These are phyloP conservation scores for Dipus sagitta DNA, from an alignment of 2,797 vertebrate genomes.

Conservation along the genomic window DNA sequence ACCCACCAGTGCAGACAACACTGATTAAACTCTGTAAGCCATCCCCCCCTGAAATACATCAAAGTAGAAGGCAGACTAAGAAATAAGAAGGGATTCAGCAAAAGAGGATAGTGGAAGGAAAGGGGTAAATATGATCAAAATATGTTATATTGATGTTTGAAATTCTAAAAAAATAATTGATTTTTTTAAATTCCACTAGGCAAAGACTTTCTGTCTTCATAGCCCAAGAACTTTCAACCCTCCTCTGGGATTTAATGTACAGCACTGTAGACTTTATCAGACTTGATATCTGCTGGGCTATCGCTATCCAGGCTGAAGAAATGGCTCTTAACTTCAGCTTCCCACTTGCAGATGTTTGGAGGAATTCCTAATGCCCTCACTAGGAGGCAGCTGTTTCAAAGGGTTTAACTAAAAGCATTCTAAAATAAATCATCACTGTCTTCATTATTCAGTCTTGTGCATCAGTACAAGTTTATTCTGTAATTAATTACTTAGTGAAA, in stretches of 20 bases:
- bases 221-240: background rate
- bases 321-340: no score
- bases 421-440: constrained; percentile 57
- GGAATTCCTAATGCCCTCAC: background rate
- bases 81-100: no score
- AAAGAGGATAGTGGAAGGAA: no score
- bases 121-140: no score
- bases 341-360: background rate
- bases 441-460: constrained; percentile 45
- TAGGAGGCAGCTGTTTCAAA: constrained; percentile 39
- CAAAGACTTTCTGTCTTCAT: background rate
- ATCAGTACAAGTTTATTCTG: constrained; percentile 52
- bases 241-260: background rate
- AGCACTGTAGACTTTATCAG: background rate
- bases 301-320: background rate
- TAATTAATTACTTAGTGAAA: constrained; percentile 40
- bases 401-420: constrained; percentile 14
- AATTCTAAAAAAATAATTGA: no score
- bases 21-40: no score
- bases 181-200: no score
- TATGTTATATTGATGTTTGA: no score
- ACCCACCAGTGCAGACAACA: no score
- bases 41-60: no score
- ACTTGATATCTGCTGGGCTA: background rate
- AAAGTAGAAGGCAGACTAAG: no score